phyloP scores from a whole-genome alignment of 2,888 invertebrate species.

The Bombylius discolor region DNA sequence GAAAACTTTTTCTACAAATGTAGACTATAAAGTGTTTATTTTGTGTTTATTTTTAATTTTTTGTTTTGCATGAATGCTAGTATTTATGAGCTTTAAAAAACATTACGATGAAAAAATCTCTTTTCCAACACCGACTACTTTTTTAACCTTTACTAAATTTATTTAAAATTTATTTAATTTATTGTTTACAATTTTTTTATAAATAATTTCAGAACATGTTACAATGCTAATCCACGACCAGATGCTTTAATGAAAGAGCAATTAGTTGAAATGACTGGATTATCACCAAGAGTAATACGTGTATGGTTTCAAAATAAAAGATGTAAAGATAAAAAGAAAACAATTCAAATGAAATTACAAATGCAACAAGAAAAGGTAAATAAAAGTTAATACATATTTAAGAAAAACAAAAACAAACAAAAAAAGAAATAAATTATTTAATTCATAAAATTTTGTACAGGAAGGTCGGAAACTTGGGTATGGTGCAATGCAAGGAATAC shows the following conservation, averaged over 20 bases:
- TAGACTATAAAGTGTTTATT: too few species aligned
- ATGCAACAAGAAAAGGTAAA: conserved; percentile 95
- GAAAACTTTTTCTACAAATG: too few species aligned
- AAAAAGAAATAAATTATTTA: conserved; percentile 30
- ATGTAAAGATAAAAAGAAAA: conserved; percentile 96
- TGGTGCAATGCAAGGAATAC: conserved; percentile 92
- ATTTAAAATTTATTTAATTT: too few species aligned
- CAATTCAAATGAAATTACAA: conserved; percentile 91
- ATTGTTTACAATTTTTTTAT: too few species aligned
- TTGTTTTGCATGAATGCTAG: too few species aligned
- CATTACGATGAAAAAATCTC: too few species aligned
- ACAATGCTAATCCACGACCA: conserved; percentile 93
- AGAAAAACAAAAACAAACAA: not conserved
- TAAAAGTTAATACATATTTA: not conserved
- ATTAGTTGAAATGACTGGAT: conserved; percentile 95
- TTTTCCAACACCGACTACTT: too few species aligned
- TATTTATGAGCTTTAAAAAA: too few species aligned
- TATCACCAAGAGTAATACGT: conserved; percentile 93
- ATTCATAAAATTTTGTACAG: conserved; percentile 47
- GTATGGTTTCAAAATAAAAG: conserved; percentile 99
- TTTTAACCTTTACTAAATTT: too few species aligned
- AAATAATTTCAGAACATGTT: conserved; percentile 59
- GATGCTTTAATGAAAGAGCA: conserved; percentile 99
- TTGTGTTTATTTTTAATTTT: too few species aligned
- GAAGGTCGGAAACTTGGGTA: conserved; percentile 89